phyloP scores from a whole-genome alignment of 2,113 vertebrate species.

The Pluvialis apricaria region DNA sequence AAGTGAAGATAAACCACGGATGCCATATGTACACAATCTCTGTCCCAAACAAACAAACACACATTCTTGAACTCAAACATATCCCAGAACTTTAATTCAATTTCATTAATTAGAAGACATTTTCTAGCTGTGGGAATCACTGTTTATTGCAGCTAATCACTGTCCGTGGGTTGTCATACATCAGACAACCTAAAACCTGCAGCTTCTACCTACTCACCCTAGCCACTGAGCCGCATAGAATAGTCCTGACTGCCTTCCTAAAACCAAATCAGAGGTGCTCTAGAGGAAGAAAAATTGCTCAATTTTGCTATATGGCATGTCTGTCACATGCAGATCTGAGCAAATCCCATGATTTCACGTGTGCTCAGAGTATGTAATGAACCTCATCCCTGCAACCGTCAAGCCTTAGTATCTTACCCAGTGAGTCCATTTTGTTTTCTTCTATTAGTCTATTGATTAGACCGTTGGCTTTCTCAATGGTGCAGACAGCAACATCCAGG shows the following conservation, averaged over 20 bases:
- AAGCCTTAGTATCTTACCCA: conserved; percentile 78
- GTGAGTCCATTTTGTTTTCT: conserved; percentile 82
- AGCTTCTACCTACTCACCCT: background rate
- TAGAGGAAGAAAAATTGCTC: background rate
- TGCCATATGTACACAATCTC: background rate
- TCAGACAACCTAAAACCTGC: background rate
- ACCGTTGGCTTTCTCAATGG: conserved; percentile 96
- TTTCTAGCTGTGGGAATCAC: background rate
- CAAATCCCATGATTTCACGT: background rate
- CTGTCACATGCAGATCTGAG: background rate
- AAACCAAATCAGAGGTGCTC: background rate
- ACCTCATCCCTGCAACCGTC: background rate
- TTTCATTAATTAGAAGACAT: background rate
- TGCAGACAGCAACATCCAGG: conserved; percentile 94
- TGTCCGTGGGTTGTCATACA: background rate
- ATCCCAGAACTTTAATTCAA: background rate
- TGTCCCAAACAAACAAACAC: rapidly evolving
- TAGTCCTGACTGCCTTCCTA: background rate
- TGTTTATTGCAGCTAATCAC: background rate
- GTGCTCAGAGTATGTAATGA: background rate
- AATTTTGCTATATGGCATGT: background rate
- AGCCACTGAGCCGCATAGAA: background rate
- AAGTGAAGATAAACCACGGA: background rate
- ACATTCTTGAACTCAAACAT: background rate
- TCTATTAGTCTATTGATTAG: conserved; percentile 93